Evolutionary conservation across 2,888 invertebrate genomes (phyloP).

Genomic region (Tromatobia lineatoria): DNA sequence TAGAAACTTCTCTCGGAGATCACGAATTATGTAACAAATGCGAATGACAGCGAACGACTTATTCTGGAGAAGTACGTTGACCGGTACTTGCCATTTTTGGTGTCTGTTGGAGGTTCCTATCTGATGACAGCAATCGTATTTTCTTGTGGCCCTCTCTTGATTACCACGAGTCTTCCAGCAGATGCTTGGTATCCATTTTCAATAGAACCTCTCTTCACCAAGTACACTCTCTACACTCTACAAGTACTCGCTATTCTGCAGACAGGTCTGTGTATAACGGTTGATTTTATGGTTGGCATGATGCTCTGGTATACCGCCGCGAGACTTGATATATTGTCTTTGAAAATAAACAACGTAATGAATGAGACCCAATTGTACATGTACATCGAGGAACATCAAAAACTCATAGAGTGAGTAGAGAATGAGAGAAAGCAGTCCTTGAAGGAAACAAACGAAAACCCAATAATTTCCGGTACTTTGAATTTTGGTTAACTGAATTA

Average conservation of each 20-base stretch:
- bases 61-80: conserved; percentile 75
- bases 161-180: conserved; percentile 74
- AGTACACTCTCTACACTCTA: conserved; percentile 71
- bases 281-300: conserved; percentile 75
- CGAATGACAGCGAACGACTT: conserved; percentile 60
- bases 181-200: conserved; percentile 79
- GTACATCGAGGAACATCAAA: conserved; percentile 74
- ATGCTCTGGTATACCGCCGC: conserved; percentile 77
- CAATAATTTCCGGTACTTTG: conserved; percentile 1
- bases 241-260: conserved; percentile 75
- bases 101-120: conserved; percentile 71
- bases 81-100: conserved; percentile 73
- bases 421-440: not conserved
- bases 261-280: conserved; percentile 70
- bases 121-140: conserved; percentile 72
- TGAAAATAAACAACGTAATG: conserved; percentile 58
- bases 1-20: conserved; percentile 74
- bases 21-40: conserved; percentile 65
- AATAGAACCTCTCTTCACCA: conserved; percentile 63
- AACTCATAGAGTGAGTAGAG: conserved; percentile 72
- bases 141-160: conserved; percentile 74
- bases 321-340: conserved; percentile 74
- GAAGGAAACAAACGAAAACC: not conserved
- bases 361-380: conserved; percentile 59
- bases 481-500: not conserved